Evolutionary conservation across 2,797 vertebrate species (phyloP).

Genomic region (Scleropages formosus): DNA sequence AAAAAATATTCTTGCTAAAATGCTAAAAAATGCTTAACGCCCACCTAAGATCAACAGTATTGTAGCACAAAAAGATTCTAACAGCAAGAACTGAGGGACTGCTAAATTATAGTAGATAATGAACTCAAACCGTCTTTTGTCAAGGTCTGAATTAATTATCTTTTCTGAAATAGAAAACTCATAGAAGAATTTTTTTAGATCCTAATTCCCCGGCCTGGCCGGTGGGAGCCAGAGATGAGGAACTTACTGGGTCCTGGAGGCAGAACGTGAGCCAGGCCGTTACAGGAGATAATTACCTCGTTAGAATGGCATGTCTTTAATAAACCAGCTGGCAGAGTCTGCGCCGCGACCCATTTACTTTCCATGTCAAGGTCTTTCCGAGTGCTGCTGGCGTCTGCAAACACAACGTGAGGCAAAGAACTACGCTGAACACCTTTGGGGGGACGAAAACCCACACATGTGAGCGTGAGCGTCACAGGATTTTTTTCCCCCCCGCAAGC

Average conservation of each 20-base stretch:
- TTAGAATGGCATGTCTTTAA: neutral
- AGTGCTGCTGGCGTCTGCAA: neutral
- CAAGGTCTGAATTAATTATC: constrained; percentile 27
- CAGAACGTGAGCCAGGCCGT: constrained; percentile 4
- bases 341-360: constrained; percentile 21
- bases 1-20: neutral
- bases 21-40: neutral
- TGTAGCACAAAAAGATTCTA: neutral
- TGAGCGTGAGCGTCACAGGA: neutral
- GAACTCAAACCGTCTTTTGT: constrained; percentile 17
- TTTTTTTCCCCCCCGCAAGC: neutral
- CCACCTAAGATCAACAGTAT: neutral
- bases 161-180: constrained; percentile 32
- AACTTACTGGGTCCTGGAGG: constrained; percentile 16
- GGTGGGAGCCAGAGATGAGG: neutral
- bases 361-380: constrained; percentile 1
- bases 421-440: neutral
- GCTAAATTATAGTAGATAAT: constrained; percentile 19
- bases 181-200: constrained; percentile 27
- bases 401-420: neutral
- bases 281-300: constrained; percentile 1
- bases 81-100: constrained; percentile 1
- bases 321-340: neutral
- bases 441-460: neutral
- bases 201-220: constrained; percentile 15